phyloP scores from a whole-genome alignment of 92 coral and sea anemone species.

The Heteractis magnifica region DNA sequence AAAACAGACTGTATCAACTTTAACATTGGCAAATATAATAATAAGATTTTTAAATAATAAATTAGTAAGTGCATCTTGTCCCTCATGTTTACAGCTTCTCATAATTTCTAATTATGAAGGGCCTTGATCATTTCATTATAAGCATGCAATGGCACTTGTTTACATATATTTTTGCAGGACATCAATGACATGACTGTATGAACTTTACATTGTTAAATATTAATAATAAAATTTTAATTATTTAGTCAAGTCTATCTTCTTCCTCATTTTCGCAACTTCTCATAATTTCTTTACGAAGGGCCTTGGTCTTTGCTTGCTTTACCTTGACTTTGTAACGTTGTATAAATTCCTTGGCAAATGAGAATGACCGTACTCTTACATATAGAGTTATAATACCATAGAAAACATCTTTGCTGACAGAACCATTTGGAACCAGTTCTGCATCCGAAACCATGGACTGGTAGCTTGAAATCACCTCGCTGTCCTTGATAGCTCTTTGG shows the following conservation, averaged over 20 bases:
- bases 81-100: too few species aligned
- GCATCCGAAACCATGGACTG: constrained; percentile 10
- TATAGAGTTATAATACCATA: constrained; percentile 11
- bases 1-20: too few species aligned
- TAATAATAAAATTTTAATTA: background rate
- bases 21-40: too few species aligned
- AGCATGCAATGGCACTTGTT: background rate
- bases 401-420: constrained; percentile 25
- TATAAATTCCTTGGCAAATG: constrained; percentile 21
- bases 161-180: background rate
- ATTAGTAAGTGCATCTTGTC: too few species aligned
- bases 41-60: too few species aligned
- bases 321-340: constrained; percentile 17
- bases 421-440: background rate
- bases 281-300: background rate
- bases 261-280: too few species aligned
- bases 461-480: constrained; percentile 12
- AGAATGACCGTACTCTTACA: constrained; percentile 31
- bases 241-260: too few species aligned
- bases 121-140: too few species aligned
- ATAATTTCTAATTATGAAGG: too few species aligned
- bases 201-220: constrained; percentile 8
- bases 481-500: constrained; percentile 1
- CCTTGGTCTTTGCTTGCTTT: constrained; percentile 19
- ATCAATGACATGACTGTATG: background rate